Conservation (phyloP, 2,113 vertebrate species). For the Neolamprologus fasciatus region DNA sequence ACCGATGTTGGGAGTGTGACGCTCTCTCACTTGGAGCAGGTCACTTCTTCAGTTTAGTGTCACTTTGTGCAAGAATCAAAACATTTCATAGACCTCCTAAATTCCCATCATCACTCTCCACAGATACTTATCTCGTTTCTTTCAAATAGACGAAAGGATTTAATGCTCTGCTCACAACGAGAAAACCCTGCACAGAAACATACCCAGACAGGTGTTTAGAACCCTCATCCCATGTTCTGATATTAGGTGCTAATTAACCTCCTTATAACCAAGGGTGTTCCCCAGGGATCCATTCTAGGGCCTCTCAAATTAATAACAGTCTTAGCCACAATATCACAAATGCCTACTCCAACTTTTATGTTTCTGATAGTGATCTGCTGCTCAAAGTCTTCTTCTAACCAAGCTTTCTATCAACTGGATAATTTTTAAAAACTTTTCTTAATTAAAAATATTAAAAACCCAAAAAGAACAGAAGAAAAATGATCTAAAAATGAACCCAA, state of each 20-base stretch:
- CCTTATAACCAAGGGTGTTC: rapidly evolving
- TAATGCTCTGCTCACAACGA: rapidly evolving
- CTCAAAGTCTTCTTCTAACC: background rate
- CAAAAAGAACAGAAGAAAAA: rapidly evolving
- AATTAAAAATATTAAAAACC: rapidly evolving
- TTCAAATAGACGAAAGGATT: background rate
- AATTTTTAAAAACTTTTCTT: background rate
- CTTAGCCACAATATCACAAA: background rate
- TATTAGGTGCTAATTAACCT: background rate
- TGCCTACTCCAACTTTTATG: background rate
- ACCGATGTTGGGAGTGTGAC: conserved; percentile 91
- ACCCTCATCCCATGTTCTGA: background rate
- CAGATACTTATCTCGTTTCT: background rate
- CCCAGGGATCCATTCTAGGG: background rate
- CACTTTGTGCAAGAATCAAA: background rate
- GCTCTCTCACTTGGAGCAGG: conserved; percentile 47
- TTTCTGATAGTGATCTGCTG: background rate
- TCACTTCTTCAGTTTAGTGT: background rate
- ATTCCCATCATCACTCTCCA: background rate
- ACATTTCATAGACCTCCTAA: background rate
- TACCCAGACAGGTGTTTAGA: background rate
- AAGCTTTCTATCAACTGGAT: background rate
- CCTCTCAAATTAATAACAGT: background rate
- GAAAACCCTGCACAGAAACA: background rate
- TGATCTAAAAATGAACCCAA: background rate